A percentile compares a stretch with the other conserved stretches of the same genome.
Conservation (phyloP, 2,113 vertebrate species). For the Garra rufa region DNA sequence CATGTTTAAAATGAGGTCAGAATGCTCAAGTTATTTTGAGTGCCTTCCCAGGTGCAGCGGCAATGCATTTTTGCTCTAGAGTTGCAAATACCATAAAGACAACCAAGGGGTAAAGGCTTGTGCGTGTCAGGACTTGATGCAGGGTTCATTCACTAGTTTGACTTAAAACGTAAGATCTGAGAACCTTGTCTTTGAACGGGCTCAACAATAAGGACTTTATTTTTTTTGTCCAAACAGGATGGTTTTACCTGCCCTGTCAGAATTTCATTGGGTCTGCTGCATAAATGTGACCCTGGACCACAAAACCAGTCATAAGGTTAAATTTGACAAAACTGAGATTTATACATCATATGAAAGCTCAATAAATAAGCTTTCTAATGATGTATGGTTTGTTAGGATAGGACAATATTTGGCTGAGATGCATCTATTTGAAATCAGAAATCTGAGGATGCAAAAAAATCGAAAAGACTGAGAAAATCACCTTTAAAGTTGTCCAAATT, state of each 20-base stretch:
- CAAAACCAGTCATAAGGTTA: no score
- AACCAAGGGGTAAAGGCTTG: not conserved
- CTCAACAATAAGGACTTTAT: not conserved
- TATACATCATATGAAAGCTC: no score
- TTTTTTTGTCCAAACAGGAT: not conserved
- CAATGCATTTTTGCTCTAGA: conserved; percentile 58
- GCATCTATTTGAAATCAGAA: no score
- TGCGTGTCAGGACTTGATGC: conserved; percentile 58
- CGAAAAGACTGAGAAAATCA: no score
- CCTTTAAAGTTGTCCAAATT: no score
- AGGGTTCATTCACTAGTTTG: conserved; percentile 56
- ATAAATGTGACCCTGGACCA: no score
- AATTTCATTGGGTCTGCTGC: not conserved
- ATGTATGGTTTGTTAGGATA: no score
- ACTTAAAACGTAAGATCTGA: conserved; percentile 5
- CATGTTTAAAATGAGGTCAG: conserved; percentile 8
- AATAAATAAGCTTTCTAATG: no score
- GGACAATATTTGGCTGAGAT: no score
- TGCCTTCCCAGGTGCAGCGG: conserved; percentile 10
- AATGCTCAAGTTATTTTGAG: not conserved
- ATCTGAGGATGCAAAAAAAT: no score
- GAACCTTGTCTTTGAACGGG: not conserved
- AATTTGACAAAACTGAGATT: no score
- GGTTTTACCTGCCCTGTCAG: not conserved
- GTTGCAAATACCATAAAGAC: conserved; percentile 27